Conservation (phyloP, 1,140 invertebrate species). For the Sipha flava region DNA sequence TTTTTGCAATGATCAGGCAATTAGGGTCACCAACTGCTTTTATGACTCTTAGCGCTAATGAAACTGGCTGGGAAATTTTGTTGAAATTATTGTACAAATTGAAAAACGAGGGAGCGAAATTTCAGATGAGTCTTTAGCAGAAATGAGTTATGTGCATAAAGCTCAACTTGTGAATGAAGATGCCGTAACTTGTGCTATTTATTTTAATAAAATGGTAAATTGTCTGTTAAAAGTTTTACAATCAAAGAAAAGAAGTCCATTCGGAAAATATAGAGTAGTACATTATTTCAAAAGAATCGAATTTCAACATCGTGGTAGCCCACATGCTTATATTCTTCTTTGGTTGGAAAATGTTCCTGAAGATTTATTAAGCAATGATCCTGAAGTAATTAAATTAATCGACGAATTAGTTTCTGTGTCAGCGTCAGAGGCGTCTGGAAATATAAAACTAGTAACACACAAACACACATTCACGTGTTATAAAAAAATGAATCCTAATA, state of each 20-base stretch:
- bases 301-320: conserved; percentile 46
- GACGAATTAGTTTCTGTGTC: conserved; percentile 36
- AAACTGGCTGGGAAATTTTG: conserved; percentile 22
- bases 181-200: conserved; percentile 16
- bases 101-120: not conserved
- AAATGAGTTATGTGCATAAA: not conserved
- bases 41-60: conserved; percentile 37
- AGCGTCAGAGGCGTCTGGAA: conserved; percentile 23
- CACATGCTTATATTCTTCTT: conserved; percentile 39
- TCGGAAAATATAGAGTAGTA: conserved; percentile 40
- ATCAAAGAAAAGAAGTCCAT: conserved; percentile 34
- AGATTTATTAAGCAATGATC: not conserved
- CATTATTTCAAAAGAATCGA: conserved; percentile 44
- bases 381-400: not conserved
- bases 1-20: conserved; percentile 43
- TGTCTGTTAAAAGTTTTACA: not conserved
- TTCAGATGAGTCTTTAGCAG: not conserved
- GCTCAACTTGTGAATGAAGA: conserved; percentile 3
- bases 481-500: not conserved
- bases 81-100: not conserved
- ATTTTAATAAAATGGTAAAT: conserved; percentile 19
- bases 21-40: conserved; percentile 40
- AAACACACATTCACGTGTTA: conserved; percentile 7
- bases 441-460: conserved; percentile 34
- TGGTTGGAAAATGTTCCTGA: conserved; percentile 38